Evolutionary conservation across 1,140 invertebrate genomes (phyloP).

Genomic region (Lineus longissimus): DNA sequence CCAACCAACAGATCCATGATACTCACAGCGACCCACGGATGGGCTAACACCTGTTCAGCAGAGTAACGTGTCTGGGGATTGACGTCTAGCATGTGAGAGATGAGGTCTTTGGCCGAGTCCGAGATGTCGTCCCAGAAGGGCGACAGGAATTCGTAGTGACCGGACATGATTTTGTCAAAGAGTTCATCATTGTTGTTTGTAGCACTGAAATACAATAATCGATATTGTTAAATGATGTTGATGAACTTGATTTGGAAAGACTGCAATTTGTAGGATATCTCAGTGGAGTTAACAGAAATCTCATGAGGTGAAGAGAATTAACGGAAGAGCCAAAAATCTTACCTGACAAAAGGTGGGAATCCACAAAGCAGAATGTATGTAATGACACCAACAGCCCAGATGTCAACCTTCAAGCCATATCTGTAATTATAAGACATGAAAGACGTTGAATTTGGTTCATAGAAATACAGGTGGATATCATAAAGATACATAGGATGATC

Average conservation of each 20-base stretch:
- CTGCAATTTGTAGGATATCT: background rate
- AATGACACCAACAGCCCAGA: conserved; percentile 97
- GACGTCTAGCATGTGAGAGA: conserved; percentile 83
- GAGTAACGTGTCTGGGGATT: conserved; percentile 82
- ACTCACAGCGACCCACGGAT: conserved; percentile 75
- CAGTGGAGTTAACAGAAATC: background rate
- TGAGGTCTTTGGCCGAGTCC: conserved; percentile 61
- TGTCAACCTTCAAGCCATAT: conserved; percentile 71
- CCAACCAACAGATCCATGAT: too few relatives aligned
- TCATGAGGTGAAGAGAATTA: background rate
- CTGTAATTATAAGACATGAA: conserved; percentile 57
- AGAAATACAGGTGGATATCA: too few relatives aligned
- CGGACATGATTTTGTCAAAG: conserved; percentile 88
- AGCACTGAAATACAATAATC: conserved; percentile 26
- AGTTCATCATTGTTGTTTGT: conserved; percentile 74
- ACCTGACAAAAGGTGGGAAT: conserved; percentile 74
- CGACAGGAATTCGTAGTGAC: conserved; percentile 85
- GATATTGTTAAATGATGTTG: background rate
- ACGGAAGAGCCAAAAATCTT: conserved; percentile 1
- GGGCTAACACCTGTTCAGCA: conserved; percentile 88
- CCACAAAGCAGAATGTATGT: conserved; percentile 94
- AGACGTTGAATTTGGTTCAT: too few relatives aligned
- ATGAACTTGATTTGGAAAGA: conserved; percentile 58
- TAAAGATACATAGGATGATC: too few relatives aligned
- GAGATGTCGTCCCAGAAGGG: conserved; percentile 91